Evolutionary conservation across 2,888 invertebrate genomes (phyloP), one percentile per base, ranked within the genome.

Genomic region (Agapostemon virescens): DNA sequence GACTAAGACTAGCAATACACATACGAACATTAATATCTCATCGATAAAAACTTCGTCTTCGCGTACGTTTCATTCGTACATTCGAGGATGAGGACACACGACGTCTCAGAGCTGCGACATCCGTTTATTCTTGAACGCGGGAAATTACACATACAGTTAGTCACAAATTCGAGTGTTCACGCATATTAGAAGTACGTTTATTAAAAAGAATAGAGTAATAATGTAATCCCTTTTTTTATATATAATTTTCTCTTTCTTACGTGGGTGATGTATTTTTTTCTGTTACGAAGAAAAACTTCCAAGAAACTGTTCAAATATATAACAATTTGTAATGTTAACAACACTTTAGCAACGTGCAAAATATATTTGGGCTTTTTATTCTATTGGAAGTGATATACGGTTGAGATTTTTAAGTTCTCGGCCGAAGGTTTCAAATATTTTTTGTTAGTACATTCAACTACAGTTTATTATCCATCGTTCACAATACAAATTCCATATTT

Each of bases 131-230:
- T 40, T 70, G 70, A 74, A 79, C 79, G 83, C 83, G 83, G 83
- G 83, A 83, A 83, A 79, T 78, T 81, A 58, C 20, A 45, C n/a
- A n/a, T n/a, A 49, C 45, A 49, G 9, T n/a, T 49, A 49, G n/a
- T 49, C n/a, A 11, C 11, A n/a, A 49, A 49, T n/a, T 49, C 11
- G 11, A 49, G 11, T n/a, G 49, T 49, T n/a, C 49, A 49, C n/a
- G 9, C n/a, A n/a, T 49, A n/a, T n/a, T 49, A n/a, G n/a, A n/a
- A n/a, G 49, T n/a, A 49, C 20, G 49, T 49, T n/a, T 49, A 49
- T 49, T n/a, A 7, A n/a, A n/a, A 49, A 49, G 3, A 49, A 49
- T 2, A n/a, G 11, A n/a, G 7, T 49, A 49, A 49, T n/a, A 49
- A 49, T n/a, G 11, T 49, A 11, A 49, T n/a, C n/a, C n/a, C 11